These are phyloP conservation scores for Drosophila neoperkinsi DNA, from an alignment of 2,888 invertebrate genomes.

Conservation along the genomic window DNA sequence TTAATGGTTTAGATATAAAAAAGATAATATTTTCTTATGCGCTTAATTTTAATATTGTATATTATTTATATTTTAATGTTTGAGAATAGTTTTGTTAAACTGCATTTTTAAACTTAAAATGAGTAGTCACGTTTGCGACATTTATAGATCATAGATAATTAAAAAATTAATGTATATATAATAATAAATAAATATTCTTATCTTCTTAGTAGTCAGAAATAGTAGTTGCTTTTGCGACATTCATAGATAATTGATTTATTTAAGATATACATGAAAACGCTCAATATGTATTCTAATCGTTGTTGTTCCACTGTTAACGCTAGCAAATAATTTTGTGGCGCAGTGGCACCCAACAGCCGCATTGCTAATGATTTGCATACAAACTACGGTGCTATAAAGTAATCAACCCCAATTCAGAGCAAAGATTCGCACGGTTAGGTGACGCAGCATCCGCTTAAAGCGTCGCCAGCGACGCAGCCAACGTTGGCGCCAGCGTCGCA, in stretches of 20 bases:
- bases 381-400: conserved; percentile 38
- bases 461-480: conserved; percentile 60
- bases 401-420: conserved; percentile 58
- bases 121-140: too few species aligned
- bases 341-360: conserved; percentile 22
- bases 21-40: too few species aligned
- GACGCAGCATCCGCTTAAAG: conserved; percentile 46
- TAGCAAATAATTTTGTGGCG: conserved; percentile 22
- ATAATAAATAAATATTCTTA: background rate
- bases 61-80: too few species aligned
- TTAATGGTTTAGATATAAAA: too few species aligned
- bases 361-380: conserved; percentile 48
- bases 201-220: background rate
- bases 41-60: too few species aligned
- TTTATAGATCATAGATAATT: too few species aligned
- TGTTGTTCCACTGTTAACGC: conserved; percentile 26
- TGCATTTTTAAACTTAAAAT: too few species aligned
- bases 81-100: too few species aligned
- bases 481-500: conserved; percentile 50
- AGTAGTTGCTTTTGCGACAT: background rate
- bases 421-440: conserved; percentile 64
- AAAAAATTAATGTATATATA: too few species aligned
- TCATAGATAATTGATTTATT: background rate
- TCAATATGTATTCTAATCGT: background rate
- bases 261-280: too few species aligned